These are phyloP conservation scores for Acanthis flammea DNA, from an alignment of 2,797 vertebrate species.

Conservation along the genomic window DNA sequence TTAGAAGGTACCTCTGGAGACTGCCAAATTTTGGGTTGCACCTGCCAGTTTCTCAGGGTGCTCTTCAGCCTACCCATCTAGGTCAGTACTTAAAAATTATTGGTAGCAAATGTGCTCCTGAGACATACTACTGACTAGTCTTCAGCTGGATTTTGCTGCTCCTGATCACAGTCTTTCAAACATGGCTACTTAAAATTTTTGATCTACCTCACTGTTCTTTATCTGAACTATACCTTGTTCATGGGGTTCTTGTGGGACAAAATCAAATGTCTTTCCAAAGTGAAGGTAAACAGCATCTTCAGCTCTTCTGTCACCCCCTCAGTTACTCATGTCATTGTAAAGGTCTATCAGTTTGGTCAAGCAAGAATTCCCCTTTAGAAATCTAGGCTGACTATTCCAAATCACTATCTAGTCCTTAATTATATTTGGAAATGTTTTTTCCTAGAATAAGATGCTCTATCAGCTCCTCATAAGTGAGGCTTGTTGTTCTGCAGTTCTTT, in stretches of 20 bases:
- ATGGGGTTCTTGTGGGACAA: neutral
- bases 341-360: neutral
- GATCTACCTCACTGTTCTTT: neutral
- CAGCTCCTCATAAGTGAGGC: neutral
- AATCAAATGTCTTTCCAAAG: neutral
- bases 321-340: neutral
- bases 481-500: neutral
- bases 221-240: neutral
- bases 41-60: neutral
- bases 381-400: neutral
- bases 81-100: neutral
- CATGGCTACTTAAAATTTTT: neutral
- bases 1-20: neutral
- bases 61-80: neutral
- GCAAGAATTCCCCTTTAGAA: neutral
- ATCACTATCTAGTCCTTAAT: neutral
- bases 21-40: neutral
- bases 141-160: neutral
- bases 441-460: neutral
- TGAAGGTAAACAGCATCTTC: neutral
- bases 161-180: neutral
- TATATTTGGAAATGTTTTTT: neutral
- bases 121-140: neutral
- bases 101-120: rapidly evolving
- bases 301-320: neutral